Base-by-base conservation (phyloP, 1,140 invertebrate species). In the Apolygus lucorum region DNA sequence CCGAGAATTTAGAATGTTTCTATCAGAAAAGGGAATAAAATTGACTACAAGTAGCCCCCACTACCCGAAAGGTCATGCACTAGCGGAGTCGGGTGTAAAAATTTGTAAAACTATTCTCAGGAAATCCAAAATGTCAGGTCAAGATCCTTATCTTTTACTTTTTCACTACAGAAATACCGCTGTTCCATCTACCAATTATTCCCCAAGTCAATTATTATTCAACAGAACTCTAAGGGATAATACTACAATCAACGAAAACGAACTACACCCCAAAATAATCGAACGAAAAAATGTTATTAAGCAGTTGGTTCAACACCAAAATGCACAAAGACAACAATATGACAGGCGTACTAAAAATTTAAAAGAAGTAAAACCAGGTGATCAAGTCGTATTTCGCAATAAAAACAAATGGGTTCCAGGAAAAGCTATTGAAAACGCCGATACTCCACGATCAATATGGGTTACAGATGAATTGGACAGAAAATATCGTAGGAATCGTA, bases 91-190 rank as follows among this genome's bases (percentile, higher is more conserved):
- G 22, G 54, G 54, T 17, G 54, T 59, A 21, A 59, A 59, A 59
- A 59, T 59, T 22, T 59, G 54, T 24, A 59, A 59, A 59, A 59
- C 11, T 24, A 59, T 22, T 22, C 54, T 13, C 8, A 11, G 54
- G 54, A 59, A 59, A 59, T 11, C 54, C 22, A 59, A 59, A 59
- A 11, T 59, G 54, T 59, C 54, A 11, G 54, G 54, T 59, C 54
- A 59, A 59, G 54, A 59, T 59, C 54, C 54, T 59, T 59, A 59
- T 59, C 54, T 59, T 22, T 22, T 59, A 59, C 54, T 59, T 59
- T 59, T 59, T 59, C 54, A 59, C 22, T 59, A 59, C 22, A 59
- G 54, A 59, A 59, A 59, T 59, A 59, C 54, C 54, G 4, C 54
- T 14, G 22, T 59, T 21, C 54, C 54, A 59, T 59, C 54, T 14